Base-by-base conservation (phyloP, 2,797 vertebrate genomes). In the Gymnocypris eckloni region DNA sequence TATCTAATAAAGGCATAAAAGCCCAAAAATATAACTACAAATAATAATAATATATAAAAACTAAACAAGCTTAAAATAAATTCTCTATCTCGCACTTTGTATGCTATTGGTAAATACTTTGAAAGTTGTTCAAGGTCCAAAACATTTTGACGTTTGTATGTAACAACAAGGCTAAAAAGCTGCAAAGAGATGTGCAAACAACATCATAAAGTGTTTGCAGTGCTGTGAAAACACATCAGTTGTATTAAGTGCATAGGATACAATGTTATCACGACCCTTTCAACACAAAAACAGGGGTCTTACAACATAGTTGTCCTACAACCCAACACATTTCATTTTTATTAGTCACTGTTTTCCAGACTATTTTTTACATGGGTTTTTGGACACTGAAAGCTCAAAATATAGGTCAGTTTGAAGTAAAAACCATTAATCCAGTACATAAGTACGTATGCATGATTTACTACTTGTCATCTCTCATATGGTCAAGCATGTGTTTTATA, bases 391-490 rank as follows among this genome's bases (percentile, higher is more conserved):
- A 78, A 78, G 12, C 54, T 78, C 20, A 6, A 25, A n/a, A 22
- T 56, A 41, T 25, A n/a, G 4, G 20, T 56, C 18, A 39, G 11
- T 78, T 61, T 61, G 7, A 78, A 59, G 25, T 7, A 9, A 59
- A 78, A 41, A 43, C 22, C 76, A 43, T 11, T 1, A 56, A 41
- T 6, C 75, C 52, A 39, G 75, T 18, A 76, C 18, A 54, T 56
- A 77, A 39, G 25, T 28, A 33, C 11, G 0, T 20, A 43, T 25
- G 50, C 9, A 79, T 25, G 22, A 61, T 45, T 43, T 18, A 45
- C 33, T 64, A 66, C 12, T 69, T 83, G 82, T 59, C 82, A 73
- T 56, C 67, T 82, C 20, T 67, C 59, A 72, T 82, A 56, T 43
- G 33, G 41, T 52, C 28, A 71, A 77, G 33, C 28, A 6, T 43